Base-by-base conservation (phyloP, 2,888 invertebrate species). In the Drosophila fulvimacula region DNA sequence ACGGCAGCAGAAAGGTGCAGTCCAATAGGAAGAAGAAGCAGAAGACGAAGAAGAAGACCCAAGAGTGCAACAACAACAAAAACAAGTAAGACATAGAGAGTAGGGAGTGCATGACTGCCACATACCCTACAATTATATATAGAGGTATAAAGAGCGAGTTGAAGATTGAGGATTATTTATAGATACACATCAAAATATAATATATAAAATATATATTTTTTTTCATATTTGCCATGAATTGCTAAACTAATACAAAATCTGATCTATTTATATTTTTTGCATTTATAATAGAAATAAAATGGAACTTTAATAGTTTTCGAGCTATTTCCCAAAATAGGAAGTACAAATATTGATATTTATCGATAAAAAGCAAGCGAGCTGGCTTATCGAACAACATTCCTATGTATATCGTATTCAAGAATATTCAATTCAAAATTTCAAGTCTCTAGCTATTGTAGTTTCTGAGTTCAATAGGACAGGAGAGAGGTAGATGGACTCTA, bases 1-100 rank as follows among this genome's bases (percentile, higher is more conserved):
- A 30, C 5, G 2, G 27, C 27, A 13, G 6, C 30, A 13, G 48
- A 30, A 82, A 82, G 85, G 82, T 82, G 84, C 79, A 76, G 72
- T 46, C 72, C 64, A 84, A 75, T 64, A 42, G 48, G 71, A 79
- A 19, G 32, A 34, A 51, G 34, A 81, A 13, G 13, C 21, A 51
- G 34, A 51, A 32, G 19, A 19, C 13, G 49, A 15, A 19, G 49
- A 34, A 51, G 75, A 83, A 81, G 73, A 82, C 77, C 76, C 72
- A 72, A 52, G 51, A 76, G 75, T 86, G 76, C 80, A 68, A 59
- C 38, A 57, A 42, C 51, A 62, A n/a, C 13, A 30, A 42, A 57
- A 41, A 15, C 21, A 17, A 21, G 32, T n/a, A 36, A 21, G 17
- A n/a, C 1, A 34, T 13, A 0, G 19, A 0, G 34, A 15, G 9